phyloP scores from a whole-genome alignment of 2,888 invertebrate species.

The Agriotes lineatus region DNA sequence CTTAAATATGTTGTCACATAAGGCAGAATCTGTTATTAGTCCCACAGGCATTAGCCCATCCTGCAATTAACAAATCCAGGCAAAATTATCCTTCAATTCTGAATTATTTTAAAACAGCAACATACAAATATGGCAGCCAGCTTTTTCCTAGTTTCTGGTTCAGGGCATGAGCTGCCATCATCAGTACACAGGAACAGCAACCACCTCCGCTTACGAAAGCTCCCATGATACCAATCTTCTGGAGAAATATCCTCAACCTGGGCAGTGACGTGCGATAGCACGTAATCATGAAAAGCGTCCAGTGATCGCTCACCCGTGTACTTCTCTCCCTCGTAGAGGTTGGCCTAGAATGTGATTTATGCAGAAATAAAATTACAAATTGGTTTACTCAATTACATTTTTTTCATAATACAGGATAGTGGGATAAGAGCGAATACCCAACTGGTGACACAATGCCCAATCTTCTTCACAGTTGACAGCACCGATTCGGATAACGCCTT shows the following conservation, averaged over 20 bases:
- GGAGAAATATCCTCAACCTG: slow-evolving; percentile 63
- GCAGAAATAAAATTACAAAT: no score
- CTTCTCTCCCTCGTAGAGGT: slow-evolving; percentile 69
- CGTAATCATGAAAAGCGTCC: slow-evolving; percentile 73
- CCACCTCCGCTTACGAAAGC: slow-evolving; percentile 66
- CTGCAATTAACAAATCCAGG: no score
- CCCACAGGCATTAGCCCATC: slow-evolving; percentile 69
- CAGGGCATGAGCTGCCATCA: slow-evolving; percentile 70
- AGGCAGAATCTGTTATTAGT: slow-evolving; percentile 63
- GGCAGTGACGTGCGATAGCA: slow-evolving; percentile 71
- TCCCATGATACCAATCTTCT: slow-evolving; percentile 62
- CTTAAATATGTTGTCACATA: slow-evolving; percentile 67
- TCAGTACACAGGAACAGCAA: slow-evolving; percentile 72
- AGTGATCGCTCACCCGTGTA: slow-evolving; percentile 73
- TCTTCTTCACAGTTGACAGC: slow-evolving; percentile 92
- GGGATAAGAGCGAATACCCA: slow-evolving; percentile 83
- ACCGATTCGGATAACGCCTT: slow-evolving; percentile 82
- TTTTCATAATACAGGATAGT: slow-evolving; percentile 76
- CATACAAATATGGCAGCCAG: slow-evolving; percentile 82
- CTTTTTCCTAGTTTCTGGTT: slow-evolving; percentile 71
- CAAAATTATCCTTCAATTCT: no score
- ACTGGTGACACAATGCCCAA: slow-evolving; percentile 80
- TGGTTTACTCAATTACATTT: slow-evolving; percentile 57
- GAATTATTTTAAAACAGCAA: slow-evolving; percentile 43
- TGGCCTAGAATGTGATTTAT: slow-evolving; percentile 68